Conservation (phyloP, 2,797 vertebrate genomes). For the Mus spretus region DNA sequence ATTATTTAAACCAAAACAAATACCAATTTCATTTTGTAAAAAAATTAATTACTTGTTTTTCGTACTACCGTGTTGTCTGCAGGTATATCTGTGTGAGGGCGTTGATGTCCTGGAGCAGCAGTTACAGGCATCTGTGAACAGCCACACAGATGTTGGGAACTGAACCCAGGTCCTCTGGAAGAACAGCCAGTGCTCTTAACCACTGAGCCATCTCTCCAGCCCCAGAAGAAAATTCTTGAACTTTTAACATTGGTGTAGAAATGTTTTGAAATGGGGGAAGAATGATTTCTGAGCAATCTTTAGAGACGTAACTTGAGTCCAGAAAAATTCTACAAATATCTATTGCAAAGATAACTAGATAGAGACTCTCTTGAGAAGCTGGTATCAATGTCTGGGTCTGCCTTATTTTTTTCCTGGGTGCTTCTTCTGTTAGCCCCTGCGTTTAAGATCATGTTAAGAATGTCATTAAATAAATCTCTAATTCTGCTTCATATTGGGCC, state of each 20-base stretch:
- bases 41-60: not conserved
- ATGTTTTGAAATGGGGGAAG: not conserved
- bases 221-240: not conserved
- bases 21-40: not conserved
- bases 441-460: not conserved
- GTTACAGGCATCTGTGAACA: not conserved
- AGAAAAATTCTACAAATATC: not conserved
- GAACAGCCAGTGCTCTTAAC: not conserved
- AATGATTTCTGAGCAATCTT: not conserved
- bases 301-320: not conserved
- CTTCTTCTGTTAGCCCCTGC: not conserved
- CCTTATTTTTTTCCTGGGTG: not conserved
- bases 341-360: not conserved
- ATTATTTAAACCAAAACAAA: not conserved
- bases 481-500: not conserved
- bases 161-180: not conserved
- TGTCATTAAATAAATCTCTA: not conserved
- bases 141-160: not conserved
- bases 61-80: not conserved
- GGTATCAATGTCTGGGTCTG: not conserved
- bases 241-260: not conserved
- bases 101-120: not conserved
- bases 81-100: not conserved
- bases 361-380: not conserved
- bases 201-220: not conserved